Conservation (phyloP, 2,113 vertebrate genomes). For the Malaclemys terrapin region DNA sequence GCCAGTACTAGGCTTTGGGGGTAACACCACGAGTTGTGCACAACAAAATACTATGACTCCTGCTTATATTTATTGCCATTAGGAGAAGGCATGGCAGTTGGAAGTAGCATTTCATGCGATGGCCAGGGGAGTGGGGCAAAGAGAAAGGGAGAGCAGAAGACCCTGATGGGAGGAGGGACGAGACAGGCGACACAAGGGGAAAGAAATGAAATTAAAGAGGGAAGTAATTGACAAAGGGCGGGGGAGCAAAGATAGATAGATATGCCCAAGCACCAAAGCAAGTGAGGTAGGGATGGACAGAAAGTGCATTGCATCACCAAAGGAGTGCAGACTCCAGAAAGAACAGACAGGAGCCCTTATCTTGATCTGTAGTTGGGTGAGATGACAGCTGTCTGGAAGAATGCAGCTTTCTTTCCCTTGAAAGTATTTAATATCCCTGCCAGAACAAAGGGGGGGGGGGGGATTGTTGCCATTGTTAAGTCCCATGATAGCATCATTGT, state of each 20-base stretch:
- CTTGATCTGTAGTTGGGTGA: neutral
- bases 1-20: too few species aligned
- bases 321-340: fast-evolving
- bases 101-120: too few species aligned
- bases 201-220: neutral
- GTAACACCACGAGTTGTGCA: too few species aligned
- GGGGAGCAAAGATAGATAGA: fast-evolving
- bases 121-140: neutral
- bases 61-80: neutral
- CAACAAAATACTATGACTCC: too few species aligned
- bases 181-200: neutral
- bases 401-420: neutral
- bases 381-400: fast-evolving
- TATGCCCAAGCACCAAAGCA: fast-evolving
- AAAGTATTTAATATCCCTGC: fast-evolving
- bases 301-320: fast-evolving
- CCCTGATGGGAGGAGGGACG: neutral
- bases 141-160: neutral
- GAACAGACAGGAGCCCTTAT: neutral
- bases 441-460: neutral
- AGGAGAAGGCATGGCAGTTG: neutral
- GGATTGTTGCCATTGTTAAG: neutral
- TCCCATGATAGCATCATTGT: neutral
- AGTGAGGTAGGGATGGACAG: fast-evolving
- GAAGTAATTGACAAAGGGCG: neutral